Evolutionary conservation across 92 coral and sea anemone genomes (phyloP).

Genomic region (Porites divaricata): DNA sequence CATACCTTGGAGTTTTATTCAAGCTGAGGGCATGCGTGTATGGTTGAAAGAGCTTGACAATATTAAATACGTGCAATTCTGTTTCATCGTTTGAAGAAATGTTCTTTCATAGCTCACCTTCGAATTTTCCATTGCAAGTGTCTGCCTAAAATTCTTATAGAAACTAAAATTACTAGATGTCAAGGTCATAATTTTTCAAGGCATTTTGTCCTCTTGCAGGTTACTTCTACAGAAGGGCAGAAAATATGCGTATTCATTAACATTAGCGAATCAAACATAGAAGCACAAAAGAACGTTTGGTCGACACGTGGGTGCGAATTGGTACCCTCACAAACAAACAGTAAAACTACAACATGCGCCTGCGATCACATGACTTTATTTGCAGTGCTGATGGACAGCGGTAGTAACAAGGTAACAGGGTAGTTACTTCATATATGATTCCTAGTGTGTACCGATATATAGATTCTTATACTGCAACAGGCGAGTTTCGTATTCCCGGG

Average conservation of each 20-base stretch:
- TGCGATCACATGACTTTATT: slow-evolving; percentile 64
- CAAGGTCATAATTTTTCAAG: too few species aligned
- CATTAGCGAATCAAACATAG: background rate
- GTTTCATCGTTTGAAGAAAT: too few species aligned
- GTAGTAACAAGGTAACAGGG: slow-evolving; percentile 8
- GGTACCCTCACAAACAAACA: slow-evolving; percentile 39
- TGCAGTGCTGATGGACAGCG: slow-evolving; percentile 57
- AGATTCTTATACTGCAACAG: too few species aligned
- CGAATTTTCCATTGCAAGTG: background rate
- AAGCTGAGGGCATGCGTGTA: too few species aligned
- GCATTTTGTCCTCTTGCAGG: background rate
- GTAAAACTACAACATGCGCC: slow-evolving; percentile 52
- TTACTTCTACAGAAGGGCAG: background rate
- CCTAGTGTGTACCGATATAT: too few species aligned
- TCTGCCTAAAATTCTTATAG: background rate
- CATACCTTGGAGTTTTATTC: too few species aligned
- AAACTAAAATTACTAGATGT: background rate
- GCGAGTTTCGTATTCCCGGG: too few species aligned
- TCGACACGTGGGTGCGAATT: slow-evolving; percentile 45
- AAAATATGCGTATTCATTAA: slow-evolving; percentile 16
- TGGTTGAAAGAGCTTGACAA: too few species aligned
- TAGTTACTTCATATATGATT: too few species aligned
- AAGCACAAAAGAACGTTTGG: slow-evolving; percentile 34
- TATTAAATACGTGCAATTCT: too few species aligned
- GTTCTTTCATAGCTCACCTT: too few species aligned